Conservation (phyloP, 30 jellyfish, hydroid and myxozoan genomes). For the Clytia hemisphaerica region DNA sequence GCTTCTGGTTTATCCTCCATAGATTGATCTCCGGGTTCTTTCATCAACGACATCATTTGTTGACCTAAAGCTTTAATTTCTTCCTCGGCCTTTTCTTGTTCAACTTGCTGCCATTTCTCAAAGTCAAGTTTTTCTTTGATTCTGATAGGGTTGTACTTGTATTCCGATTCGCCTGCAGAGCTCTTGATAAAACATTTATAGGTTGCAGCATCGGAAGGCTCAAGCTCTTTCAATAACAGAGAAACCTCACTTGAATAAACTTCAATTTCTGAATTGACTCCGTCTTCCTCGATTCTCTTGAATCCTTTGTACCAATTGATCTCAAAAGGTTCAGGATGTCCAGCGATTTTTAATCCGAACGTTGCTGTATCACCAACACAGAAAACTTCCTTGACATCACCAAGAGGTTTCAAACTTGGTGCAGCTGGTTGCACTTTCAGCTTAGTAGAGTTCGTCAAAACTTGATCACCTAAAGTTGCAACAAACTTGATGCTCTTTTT, state of each 20-base stretch:
- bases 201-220: conserved; percentile 63
- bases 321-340: background rate
- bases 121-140: no score
- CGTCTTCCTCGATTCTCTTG: conserved; percentile 24
- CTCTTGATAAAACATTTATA: conserved; percentile 69
- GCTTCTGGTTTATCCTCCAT: no score
- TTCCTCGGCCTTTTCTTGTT: no score
- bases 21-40: no score
- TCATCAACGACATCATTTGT: no score
- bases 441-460: background rate
- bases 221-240: conserved; percentile 35
- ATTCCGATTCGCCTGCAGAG: conserved; percentile 49
- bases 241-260: conserved; percentile 21
- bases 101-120: no score
- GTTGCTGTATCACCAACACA: conserved; percentile 56
- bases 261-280: conserved; percentile 32
- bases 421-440: conserved; percentile 8
- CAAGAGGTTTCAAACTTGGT: conserved; percentile 3
- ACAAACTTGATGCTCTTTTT: background rate
- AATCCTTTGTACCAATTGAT: conserved; percentile 81
- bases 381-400: conserved; percentile 10
- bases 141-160: no score
- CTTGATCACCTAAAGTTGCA: background rate
- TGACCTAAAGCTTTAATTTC: no score
- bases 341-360: conserved; percentile 40